A percentile compares a stretch with the other conserved stretches of the same genome.
phyloP scores from a whole-genome alignment of 2,113 vertebrate genomes.

The Pogonocichla stellata region DNA sequence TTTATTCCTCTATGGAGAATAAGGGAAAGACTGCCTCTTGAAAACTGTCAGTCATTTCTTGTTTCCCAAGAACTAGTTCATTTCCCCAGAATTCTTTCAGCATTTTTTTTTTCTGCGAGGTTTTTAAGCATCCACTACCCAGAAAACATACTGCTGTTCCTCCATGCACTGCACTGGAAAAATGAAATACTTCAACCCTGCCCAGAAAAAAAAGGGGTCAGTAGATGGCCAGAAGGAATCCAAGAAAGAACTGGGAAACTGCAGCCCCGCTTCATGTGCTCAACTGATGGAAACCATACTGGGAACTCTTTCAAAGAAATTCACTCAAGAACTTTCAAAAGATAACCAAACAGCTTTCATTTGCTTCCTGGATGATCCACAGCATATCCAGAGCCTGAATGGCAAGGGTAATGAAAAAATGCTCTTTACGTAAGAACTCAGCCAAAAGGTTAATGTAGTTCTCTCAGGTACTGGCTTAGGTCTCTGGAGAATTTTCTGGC shows the following conservation, averaged over 20 bases:
- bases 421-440: accelerated
- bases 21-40: background rate
- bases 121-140: background rate
- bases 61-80: background rate
- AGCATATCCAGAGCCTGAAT: background rate
- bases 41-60: background rate
- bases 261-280: background rate
- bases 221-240: background rate
- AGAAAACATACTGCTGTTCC: background rate
- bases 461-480: background rate
- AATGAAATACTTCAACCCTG: background rate
- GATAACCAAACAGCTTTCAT: background rate
- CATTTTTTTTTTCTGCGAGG: background rate
- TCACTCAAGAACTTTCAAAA: background rate
- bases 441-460: background rate
- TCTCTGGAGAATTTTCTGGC: background rate
- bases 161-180: background rate
- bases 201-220: background rate
- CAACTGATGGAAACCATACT: background rate
- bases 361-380: background rate
- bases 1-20: background rate
- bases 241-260: background rate
- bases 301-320: background rate
- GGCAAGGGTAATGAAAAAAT: background rate
- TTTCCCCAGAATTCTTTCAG: background rate